These are phyloP conservation scores for Ginglymostoma cirratum DNA, from an alignment of 2,113 vertebrate species.

Conservation along the genomic window DNA sequence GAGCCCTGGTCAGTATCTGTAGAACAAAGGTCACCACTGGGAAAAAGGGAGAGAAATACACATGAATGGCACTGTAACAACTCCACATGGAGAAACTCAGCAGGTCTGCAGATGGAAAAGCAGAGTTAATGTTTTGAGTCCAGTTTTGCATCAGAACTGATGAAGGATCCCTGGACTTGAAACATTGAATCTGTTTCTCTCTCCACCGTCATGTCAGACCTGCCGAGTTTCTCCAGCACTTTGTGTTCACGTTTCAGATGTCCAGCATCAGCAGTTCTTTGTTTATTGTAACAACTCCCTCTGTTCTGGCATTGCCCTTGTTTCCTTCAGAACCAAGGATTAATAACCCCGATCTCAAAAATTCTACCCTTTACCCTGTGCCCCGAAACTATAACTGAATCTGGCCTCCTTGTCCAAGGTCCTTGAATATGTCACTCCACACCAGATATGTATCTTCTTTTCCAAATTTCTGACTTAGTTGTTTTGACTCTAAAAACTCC, in stretches of 20 bases:
- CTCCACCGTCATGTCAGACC: too few species aligned
- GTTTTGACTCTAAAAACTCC: too few species aligned
- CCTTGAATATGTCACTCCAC: neutral
- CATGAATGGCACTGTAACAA: neutral
- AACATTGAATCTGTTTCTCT: too few species aligned
- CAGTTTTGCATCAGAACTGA: too few species aligned
- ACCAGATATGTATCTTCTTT: neutral
- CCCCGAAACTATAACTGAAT: neutral
- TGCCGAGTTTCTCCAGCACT: too few species aligned
- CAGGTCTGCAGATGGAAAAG: too few species aligned
- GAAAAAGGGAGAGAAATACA: neutral
- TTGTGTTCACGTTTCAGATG: too few species aligned
- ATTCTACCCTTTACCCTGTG: neutral
- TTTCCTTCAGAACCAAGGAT: neutral
- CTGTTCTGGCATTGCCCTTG: neutral
- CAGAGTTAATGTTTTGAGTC: too few species aligned
- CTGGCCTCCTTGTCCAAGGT: neutral
- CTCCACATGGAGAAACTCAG: too few species aligned
- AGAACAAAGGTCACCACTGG: neutral
- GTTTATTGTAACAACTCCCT: neutral
- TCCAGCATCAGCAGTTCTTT: too few species aligned
- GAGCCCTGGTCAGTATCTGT: neutral
- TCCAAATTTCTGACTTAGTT: too few species aligned
- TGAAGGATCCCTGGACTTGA: too few species aligned
- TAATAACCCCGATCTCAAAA: neutral